Evolutionary conservation across 2,888 invertebrate species (phyloP).

Genomic region (Parnassius glacialis): DNA sequence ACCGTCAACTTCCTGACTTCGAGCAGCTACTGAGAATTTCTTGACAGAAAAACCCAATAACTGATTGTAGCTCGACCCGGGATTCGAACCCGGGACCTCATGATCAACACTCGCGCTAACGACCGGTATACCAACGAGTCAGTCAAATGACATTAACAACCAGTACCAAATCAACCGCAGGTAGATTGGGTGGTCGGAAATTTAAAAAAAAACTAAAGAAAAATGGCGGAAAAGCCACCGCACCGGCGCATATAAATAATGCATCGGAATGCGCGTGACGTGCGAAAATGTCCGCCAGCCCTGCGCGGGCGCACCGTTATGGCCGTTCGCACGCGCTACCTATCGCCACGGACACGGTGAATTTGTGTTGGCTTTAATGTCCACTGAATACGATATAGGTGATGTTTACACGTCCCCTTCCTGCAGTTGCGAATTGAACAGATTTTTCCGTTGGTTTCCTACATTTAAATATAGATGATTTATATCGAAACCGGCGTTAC

Average conservation of each 20-base stretch:
- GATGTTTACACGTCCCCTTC: not conserved
- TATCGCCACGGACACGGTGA: slow-evolving; percentile 2
- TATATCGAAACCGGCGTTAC: too few species aligned
- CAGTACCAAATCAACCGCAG: slow-evolving; percentile 4
- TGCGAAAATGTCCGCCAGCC: slow-evolving; percentile 58
- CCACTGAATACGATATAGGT: slow-evolving; percentile 11
- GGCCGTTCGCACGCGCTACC: slow-evolving; percentile 33
- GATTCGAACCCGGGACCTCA: too few species aligned
- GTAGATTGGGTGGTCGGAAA: not conserved
- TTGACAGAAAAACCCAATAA: too few species aligned
- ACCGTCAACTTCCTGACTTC: too few species aligned
- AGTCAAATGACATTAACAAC: not conserved
- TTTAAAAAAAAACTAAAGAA: slow-evolving; percentile 12
- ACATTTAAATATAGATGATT: not conserved
- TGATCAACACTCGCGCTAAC: too few species aligned
- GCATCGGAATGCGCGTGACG: slow-evolving; percentile 59
- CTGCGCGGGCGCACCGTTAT: slow-evolving; percentile 30
- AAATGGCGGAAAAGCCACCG: slow-evolving; percentile 31
- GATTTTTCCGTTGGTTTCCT: not conserved
- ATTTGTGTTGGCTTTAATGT: slow-evolving; percentile 10
- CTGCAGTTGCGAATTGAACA: not conserved
- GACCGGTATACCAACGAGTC: too few species aligned
- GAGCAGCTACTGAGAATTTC: too few species aligned
- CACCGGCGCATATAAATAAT: slow-evolving; percentile 65
- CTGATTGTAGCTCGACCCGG: too few species aligned